phyloP scores from a whole-genome alignment of 2,113 vertebrate species.

The Chaetops frenatus region DNA sequence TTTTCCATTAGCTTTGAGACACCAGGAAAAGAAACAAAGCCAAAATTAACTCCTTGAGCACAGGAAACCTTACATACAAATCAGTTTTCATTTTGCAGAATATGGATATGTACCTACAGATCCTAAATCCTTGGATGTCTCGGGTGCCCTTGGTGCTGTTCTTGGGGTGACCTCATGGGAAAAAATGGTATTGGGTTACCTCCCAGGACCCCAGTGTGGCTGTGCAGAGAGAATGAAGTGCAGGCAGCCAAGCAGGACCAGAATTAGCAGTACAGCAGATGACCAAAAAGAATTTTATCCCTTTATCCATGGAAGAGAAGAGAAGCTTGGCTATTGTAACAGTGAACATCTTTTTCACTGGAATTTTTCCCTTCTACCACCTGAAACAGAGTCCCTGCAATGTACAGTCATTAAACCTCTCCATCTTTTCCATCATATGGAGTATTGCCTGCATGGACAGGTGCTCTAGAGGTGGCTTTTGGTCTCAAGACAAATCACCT shows the following conservation, averaged over 20 bases:
- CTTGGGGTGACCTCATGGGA: not conserved
- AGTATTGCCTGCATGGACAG: fast-evolving
- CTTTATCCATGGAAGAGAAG: not conserved
- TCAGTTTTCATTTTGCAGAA: not conserved
- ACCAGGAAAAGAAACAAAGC: not conserved
- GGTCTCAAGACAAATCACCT: conserved; percentile 6
- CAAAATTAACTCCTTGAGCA: not conserved
- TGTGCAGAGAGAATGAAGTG: not conserved
- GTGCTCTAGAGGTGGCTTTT: not conserved
- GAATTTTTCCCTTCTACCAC: not conserved
- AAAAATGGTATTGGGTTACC: not conserved
- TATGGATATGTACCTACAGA: not conserved
- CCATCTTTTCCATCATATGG: not conserved
- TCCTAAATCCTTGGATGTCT: not conserved
- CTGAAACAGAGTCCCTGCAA: not conserved
- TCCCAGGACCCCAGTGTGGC: not conserved
- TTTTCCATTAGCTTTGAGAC: not conserved
- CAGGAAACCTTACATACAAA: not conserved
- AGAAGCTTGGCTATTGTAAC: not conserved
- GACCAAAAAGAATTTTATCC: not conserved
- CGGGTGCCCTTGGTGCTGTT: not conserved
- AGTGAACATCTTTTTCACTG: not conserved
- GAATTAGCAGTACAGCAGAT: not conserved
- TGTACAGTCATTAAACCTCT: not conserved
- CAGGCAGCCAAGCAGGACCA: not conserved